Base-by-base conservation (phyloP, 2,888 invertebrate species). In the Harpalus rubripes region DNA sequence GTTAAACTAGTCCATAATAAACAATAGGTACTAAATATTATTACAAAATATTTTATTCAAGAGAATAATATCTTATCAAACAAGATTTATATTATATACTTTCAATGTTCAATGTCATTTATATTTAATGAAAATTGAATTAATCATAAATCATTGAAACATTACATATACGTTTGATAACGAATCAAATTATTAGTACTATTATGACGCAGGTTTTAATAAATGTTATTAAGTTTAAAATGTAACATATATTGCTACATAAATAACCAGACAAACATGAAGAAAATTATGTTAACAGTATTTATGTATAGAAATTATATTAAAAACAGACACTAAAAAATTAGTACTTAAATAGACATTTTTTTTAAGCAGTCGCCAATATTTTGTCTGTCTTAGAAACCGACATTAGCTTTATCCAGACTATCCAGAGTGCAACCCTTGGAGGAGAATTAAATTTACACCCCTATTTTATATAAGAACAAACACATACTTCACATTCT, bases 141-240 rank as follows among this genome's bases (percentile, higher is more conserved):
- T 52, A 52, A 12, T 52, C 16, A 61, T 61, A 61, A 61, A 68
- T 68, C n/a, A 52, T 52, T 52, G 44, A 52, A 52, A 52, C 12
- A 12, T 0, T 52, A 52, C 10, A 52, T 52, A 6, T 12, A 52
- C 2, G 10, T 12, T 12, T 52, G 44, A 52, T 52, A 52, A 52
- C 0, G 44, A 52, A 52, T 52, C 8, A 52, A 72, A 72, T 26
- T 72, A 52, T 52, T 52, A 52, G 5, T 12, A 52, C 10, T 52
- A 52, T 52, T 52, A 8, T 52, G 44, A 52, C 10, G 6, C 44
- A 52, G 44, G 4, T 12, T 10, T 52, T 52, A 10, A 10, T 8
- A 52, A 10, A 52, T 10, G 4, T 10, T 10, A 12, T 52, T 52
- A 52, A 32, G 32, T 4, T 32, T 32, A 32, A 32, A 32, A 32